Base-by-base conservation (phyloP, 2,113 vertebrate species). In the Trinectes maculatus region DNA sequence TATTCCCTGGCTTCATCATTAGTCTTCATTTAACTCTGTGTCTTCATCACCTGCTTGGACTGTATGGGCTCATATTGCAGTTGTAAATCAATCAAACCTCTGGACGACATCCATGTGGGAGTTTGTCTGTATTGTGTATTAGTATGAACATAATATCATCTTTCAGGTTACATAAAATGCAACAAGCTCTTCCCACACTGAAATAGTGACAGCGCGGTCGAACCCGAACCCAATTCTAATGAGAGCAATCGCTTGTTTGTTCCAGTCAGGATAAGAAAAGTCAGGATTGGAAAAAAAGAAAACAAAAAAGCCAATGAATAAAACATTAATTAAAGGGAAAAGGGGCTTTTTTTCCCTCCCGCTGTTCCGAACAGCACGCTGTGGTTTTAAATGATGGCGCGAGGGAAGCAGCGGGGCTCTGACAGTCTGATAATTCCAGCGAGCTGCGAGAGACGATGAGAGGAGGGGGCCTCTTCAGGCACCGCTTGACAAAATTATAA, bases 401-500 rank as follows among this genome's bases (percentile, higher is more conserved):
- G 24, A 9, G 24, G 64, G 64, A 80, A 67, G 59, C 82, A 77
- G 79, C 52, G 0, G 42, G 58, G 61, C 69, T 73, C 70, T 63
- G 71, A 74, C 71, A 62, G 72, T 49, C 39, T 61, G 67, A 83
- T 79, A 59, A 81, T 80, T 73, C 39, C 48, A 49, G 48, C 53
- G 6, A 28, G 78, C 73, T 82, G 64, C 65, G 75, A 48, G 26
- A 49, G 70, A 65, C 74, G 71, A 73, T 70, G 65, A 77, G 67
- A 66, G 53, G 47, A 28, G 57, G 46, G 37, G 21, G 52, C 47
- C 66, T 84, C 79, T 80, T 84, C 79, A 88, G 74, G 70, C 72
- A 10, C 79, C 24, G 49, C 83, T 75, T 76, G 74, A 85, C 76
- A 73, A 72, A 79, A 85, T 87, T 74, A 87, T 75, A 87, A 89